Evolutionary conservation across 2,113 vertebrate species (phyloP).

Genomic region (Blennius ocellaris): DNA sequence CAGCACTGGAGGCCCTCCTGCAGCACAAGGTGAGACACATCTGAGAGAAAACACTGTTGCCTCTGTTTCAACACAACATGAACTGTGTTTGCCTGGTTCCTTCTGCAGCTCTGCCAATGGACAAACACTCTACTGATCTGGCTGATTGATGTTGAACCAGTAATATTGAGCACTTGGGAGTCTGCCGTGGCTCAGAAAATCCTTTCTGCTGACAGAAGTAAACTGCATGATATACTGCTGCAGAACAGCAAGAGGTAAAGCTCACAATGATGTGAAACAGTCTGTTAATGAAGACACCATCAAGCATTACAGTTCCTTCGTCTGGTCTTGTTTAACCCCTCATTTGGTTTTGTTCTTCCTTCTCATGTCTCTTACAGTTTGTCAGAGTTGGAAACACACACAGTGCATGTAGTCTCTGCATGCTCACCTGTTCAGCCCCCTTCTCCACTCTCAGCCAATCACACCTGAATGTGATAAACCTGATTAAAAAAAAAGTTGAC

Average conservation of each 20-base stretch:
- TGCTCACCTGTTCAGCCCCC: too few relatives aligned
- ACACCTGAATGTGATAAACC: too few relatives aligned
- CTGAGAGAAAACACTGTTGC: background rate
- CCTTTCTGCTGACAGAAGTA: constrained; percentile 94
- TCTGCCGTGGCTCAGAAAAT: constrained; percentile 94
- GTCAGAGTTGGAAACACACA: constrained; percentile 96
- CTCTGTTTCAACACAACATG: background rate
- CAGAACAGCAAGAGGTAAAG: constrained; percentile 95
- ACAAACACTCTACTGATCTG: constrained; percentile 88
- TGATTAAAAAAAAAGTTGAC: too few relatives aligned
- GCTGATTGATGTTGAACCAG: constrained; percentile 90
- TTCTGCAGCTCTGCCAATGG: constrained; percentile 72
- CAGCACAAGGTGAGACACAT: constrained; percentile 88
- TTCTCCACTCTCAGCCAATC: too few relatives aligned
- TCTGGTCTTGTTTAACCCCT: too few relatives aligned
- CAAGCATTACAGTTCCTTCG: too few relatives aligned
- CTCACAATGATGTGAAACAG: too few relatives aligned
- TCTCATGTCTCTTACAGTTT: constrained; percentile 79
- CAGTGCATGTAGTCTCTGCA: too few relatives aligned
- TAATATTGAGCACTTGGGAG: constrained; percentile 92
- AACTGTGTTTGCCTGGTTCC: background rate
- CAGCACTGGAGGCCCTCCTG: constrained; percentile 96
- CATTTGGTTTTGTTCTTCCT: background rate
- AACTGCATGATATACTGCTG: constrained; percentile 93
- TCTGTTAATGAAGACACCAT: too few relatives aligned